Evolutionary conservation across 1,140 invertebrate species (phyloP), one percentile per base, ranked within the genome.

Genomic region (Caenorhabditis remanei): DNA sequence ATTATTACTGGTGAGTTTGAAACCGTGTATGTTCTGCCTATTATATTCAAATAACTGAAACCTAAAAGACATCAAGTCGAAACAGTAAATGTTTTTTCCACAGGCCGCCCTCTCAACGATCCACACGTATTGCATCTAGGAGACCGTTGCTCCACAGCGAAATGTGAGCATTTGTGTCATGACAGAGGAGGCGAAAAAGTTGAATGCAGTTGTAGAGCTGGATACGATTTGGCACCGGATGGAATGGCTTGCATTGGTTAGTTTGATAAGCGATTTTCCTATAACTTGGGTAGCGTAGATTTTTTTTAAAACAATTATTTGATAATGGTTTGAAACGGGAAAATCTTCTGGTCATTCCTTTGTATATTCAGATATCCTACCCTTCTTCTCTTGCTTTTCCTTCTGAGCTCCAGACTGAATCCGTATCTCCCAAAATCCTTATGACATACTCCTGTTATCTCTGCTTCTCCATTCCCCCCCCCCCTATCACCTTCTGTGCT

Each of bases 121-220:
- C 61, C 56, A 14, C 32, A 50, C 40, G 50, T 79, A 7, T 40
- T 85, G 11, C 85, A 87, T 24, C 71, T 85, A 5, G 85, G 85
- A 6, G 83, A 89, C 53, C 83, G 87, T 41, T 92, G 91, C 79
- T 41, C 65, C n/a, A 58, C 46, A 16, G 53, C 89, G 14, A 82
- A 86, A 4, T 92, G 91, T 63, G 90, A 92, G 61, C 91, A 92
- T 85, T 86, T 91, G 13, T 92, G 91, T 75, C 90, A 89, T 58
- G 90, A 90, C 63, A 83, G 87, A 40, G 89, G 90, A 53, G 92
- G 90, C 16, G 87, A 87, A 4, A 83, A 56, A 19, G 90, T 91
- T 11, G 91, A 92, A 75, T 92, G 91, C 85, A 89, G 89, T 32
- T 92, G 91, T 71, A 86, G 89, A 21, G 14, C 87, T 53, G 91